Evolutionary conservation across 2,113 vertebrate species (phyloP), one percentile per base, ranked within the genome.

Genomic region (Malurus melanocephalus): DNA sequence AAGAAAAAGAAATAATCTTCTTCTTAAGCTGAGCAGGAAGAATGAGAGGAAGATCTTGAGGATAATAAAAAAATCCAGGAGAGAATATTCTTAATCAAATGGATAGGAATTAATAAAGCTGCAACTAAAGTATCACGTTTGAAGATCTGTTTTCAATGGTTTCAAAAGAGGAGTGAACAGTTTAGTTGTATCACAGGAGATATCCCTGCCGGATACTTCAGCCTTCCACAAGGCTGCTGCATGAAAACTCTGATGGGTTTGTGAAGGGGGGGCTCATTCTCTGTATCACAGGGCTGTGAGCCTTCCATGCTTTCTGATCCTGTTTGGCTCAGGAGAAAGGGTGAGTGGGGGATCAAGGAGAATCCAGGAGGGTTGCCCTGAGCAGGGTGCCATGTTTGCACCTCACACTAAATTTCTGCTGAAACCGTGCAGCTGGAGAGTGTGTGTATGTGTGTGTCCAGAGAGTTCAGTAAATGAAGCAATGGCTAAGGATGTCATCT

Each of bases 51-150:
- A 93, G 90, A 95, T 93, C 90, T 92, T 79, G 71, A 94, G 92
- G 93, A 93, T 96, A 92, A 93, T 66, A 74, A 68, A 79, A 79
- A 92, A 94, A 93, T 94, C 84, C 90, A 77, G 88, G 86, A 66
- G 80, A 94, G 85, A 80, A 59, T 81, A 75, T 92, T 92, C 91
- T 90, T 95, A 94, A 95, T 95, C 92, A 90, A 93, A 94, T 85
- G 91, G 84, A 10, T 81, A 56, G 0, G 21, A 90, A 84, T 94
- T 91, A 93, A 94, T 94, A 90, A 93, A 92, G 78, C 88, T 78
- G 67, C 52, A 82, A 53, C 86, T 85, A 73, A 75, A 94, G 74
- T 93, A 84, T 90, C 77, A 1, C 66, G 46, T 90, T 80, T 93
- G 83, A 91, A 94, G 93, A 88, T 94, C 62, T 90, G 22, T 67